Conservation (phyloP, 2,888 invertebrate genomes). For the Terebella lapidaria region DNA sequence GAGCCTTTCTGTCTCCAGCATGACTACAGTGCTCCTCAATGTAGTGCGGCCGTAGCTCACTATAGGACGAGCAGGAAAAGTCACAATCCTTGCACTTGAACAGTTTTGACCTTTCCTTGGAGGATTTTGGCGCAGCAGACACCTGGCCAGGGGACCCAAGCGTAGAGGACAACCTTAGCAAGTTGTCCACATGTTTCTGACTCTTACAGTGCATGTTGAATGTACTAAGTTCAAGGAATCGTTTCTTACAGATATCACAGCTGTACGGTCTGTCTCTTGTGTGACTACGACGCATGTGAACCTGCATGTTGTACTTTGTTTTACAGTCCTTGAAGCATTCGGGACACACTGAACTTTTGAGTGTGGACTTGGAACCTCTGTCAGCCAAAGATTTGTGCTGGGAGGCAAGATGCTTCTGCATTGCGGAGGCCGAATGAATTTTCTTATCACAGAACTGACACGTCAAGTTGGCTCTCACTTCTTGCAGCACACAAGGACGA, state of each 20-base stretch:
- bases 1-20: neutral
- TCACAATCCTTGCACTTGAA: constrained; percentile 41
- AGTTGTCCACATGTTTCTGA: constrained; percentile 18
- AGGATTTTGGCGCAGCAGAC: neutral
- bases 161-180: neutral
- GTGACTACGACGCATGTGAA: constrained; percentile 28
- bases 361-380: neutral
- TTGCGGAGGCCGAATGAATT: neutral
- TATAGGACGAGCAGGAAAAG: constrained; percentile 31
- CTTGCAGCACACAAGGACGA: neutral
- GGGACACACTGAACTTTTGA: constrained; percentile 18
- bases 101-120: neutral
- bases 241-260: constrained; percentile 30
- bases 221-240: constrained; percentile 25
- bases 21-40: constrained; percentile 18
- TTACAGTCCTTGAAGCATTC: constrained; percentile 25
- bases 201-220: constrained; percentile 24
- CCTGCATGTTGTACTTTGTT: constrained; percentile 25
- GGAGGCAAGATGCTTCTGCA: neutral
- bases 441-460: neutral
- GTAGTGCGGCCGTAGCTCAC: constrained; percentile 38
- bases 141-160: neutral
- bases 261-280: constrained; percentile 25
- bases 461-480: neutral
- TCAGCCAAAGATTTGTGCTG: neutral